Evolutionary conservation across 1,140 invertebrate genomes (phyloP), one percentile per base, ranked within the genome.

Genomic region (Drosophila aff.): DNA sequence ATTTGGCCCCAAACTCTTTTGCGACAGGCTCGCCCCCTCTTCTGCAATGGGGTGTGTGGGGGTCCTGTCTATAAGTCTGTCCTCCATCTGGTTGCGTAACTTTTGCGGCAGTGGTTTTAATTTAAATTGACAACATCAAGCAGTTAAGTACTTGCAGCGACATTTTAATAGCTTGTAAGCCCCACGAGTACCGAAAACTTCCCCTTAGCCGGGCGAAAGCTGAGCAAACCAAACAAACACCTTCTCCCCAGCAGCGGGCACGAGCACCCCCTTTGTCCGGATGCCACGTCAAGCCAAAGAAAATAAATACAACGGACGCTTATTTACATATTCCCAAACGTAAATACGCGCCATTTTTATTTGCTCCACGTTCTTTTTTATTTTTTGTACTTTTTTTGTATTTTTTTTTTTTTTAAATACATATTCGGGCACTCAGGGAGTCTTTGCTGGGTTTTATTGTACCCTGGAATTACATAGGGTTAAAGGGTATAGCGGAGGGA

Each of bases 161-260:
- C 85, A 90, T 90, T 90, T 90, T 90, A 90, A 90, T 90, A 90
- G 85, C 85, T 90, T 90, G 85, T 90, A 90, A 90, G 82, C 85
- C 85, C 86, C 86, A 68, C 33, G 85, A 90, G 85, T 79, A 72
- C 59, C 77, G 9, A 79, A 79, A 80, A 80, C 69, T 78, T 78
- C 75, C 62, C 75, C 50, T 77, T 64, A 66, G 43, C 71, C 46
- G 31, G 31, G 18, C 76, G 41, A 44, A 36, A 55, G 55, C 52
- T 43, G 67, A 71, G 64, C 66, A 65, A 61, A 23, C 50, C 72
- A 53, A 66, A 67, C 57, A 46, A 90, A 76, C 69, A 73, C 69
- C 71, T 74, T 73, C 38, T 43, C 26, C 43, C 57, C 63, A 33
- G 4, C 33, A 18, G 21, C 36, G 28, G 18, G 18, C 40, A 71